These are phyloP conservation scores for Muraenolepis orangiensis DNA, from an alignment of 2,797 vertebrate genomes.

Conservation along the genomic window DNA sequence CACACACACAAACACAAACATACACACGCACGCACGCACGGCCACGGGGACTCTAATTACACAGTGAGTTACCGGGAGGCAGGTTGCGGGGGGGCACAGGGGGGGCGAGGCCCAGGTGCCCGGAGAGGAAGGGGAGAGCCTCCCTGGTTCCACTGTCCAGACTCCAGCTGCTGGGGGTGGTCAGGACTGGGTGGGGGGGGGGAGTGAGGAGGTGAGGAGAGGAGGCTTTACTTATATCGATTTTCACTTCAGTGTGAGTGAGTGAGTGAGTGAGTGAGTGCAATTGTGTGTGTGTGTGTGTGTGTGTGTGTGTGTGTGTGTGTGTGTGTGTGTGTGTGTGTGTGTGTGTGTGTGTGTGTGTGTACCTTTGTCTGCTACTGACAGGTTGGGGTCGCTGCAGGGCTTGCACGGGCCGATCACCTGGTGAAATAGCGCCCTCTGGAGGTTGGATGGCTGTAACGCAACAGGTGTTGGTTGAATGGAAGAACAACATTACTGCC, in stretches of 20 bases:
- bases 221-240: not conserved
- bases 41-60: not conserved
- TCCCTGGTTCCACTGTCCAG: conserved; percentile 91
- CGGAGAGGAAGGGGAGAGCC: conserved; percentile 81
- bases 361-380: conserved; percentile 95
- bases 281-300: not conserved
- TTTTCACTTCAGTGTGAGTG: not conserved
- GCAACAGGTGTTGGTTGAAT: not conserved
- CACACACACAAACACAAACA: not conserved
- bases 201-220: conserved; percentile 47
- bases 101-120: conserved; percentile 83
- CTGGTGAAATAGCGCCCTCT: conserved; percentile 92
- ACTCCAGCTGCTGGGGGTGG: conserved; percentile 95
- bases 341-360: not conserved
- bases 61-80: conserved; percentile 52
- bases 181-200: conserved; percentile 77
- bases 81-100: conserved; percentile 81
- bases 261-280: not conserved
- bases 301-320: not conserved
- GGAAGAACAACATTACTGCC: conserved; percentile 17
- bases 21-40: not conserved
- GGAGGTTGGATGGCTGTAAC: conserved; percentile 83
- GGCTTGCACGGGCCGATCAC: conserved; percentile 92
- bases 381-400: conserved; percentile 96
- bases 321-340: not conserved